Conservation (phyloP, 2,113 vertebrate genomes). For the Chamaea fasciata region DNA sequence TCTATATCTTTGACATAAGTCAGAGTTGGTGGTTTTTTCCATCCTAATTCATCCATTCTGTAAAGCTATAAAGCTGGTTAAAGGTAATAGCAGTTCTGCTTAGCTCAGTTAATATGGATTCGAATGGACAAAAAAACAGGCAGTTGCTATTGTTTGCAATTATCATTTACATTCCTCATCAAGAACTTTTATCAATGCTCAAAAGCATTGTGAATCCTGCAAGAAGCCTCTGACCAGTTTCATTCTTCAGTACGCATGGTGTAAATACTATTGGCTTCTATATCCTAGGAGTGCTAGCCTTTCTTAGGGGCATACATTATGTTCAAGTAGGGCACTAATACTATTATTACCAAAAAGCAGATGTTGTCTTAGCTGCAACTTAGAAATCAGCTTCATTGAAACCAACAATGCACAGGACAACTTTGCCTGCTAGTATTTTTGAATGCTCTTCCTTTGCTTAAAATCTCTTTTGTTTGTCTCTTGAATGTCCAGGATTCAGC, state of each 20-base stretch:
- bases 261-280: background rate
- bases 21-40: background rate
- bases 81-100: background rate
- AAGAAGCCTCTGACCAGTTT: background rate
- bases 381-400: background rate
- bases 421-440: background rate
- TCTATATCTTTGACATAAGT: background rate
- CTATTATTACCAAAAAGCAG: background rate
- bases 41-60: background rate
- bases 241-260: background rate
- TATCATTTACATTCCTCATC: background rate
- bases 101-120: slow-evolving; percentile 22
- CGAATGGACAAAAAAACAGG: background rate
- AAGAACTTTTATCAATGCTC: background rate
- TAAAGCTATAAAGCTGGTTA: background rate
- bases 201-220: background rate
- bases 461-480: background rate
- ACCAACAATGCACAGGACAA: background rate
- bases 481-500: background rate
- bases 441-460: background rate
- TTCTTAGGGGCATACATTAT: background rate
- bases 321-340: background rate
- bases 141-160: background rate
- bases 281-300: background rate
- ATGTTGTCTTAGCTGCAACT: background rate